Evolutionary conservation across 2,797 vertebrate genomes (phyloP), one percentile per base, ranked within the genome.

Genomic region (Sciaenops ocellatus): DNA sequence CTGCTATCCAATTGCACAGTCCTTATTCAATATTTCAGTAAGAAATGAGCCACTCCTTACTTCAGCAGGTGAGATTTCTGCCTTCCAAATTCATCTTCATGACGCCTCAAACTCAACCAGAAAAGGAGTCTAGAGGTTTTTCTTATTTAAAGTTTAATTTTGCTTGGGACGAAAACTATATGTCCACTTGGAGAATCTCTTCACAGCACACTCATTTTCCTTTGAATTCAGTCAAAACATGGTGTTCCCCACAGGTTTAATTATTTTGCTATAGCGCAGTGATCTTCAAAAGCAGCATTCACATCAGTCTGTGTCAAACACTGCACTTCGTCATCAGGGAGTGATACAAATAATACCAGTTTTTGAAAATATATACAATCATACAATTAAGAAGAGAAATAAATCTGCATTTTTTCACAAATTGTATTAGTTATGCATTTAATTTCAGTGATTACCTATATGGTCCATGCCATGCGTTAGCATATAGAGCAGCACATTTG

Each of bases 181-280:
- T 16, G 16, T 24, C 13, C 1, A 5, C 26, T 28, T 15, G 1
- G 15, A 38, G 47, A 9, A 8, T 20, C 50, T 50, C 24, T 8
- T 51, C 26, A 51, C 50, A 50, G 34, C 24, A 3, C 41, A 52
- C 1, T 41, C 4, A 34, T 28, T 3, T 38, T 26, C 1, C 22
- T 24, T 51, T 41, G 16, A 66, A 52, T 72, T 67, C 6, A 60
- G 18, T 47, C 26, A 55, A 68, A 55, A 38, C 17, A 0, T 1
- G 0, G 5, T 5, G 22, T 34, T 79, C 59, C 65, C 65, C 44
- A 20, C 34, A 44, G 78, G 26, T 22, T 24, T 64, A 30, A 74
- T 80, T 69, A 74, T 57, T 51, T 56, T 51, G 30, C 42, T 50
- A 34, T 22, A 13, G 70, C 22, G 6, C 50, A 38, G 68, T 6